Evolutionary conservation across 2,113 vertebrate genomes (phyloP).

Genomic region (Tyrannus savana): DNA sequence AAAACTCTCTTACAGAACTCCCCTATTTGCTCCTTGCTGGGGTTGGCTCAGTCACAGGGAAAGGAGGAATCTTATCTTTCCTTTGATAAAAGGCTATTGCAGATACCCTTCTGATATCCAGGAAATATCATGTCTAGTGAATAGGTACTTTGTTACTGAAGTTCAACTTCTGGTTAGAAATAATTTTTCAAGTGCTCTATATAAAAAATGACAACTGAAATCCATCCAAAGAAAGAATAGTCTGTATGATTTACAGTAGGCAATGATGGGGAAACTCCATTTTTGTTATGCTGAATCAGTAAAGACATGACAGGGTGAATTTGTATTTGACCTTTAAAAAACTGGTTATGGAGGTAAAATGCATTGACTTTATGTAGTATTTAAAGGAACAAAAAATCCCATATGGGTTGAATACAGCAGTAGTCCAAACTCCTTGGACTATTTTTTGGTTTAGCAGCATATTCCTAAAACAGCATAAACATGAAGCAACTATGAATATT

Average conservation of each 20-base stretch:
- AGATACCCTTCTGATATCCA: slow-evolving; percentile 47
- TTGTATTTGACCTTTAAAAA: slow-evolving; percentile 27
- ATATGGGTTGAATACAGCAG: background rate
- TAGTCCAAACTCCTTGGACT: background rate
- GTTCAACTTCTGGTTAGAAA: slow-evolving; percentile 58
- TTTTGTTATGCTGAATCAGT: slow-evolving; percentile 4
- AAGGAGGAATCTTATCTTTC: slow-evolving; percentile 29
- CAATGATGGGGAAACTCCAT: background rate
- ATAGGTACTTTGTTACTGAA: slow-evolving; percentile 56
- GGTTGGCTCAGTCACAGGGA: slow-evolving; percentile 8
- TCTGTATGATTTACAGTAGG: slow-evolving; percentile 7
- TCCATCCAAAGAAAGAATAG: slow-evolving; percentile 11
- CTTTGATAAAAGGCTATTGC: slow-evolving; percentile 37
- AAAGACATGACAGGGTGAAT: slow-evolving; percentile 3
- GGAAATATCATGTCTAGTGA: slow-evolving; percentile 51
- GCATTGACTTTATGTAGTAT: background rate
- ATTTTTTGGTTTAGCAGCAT: background rate
- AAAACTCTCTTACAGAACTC: slow-evolving; percentile 12
- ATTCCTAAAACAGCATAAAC: background rate
- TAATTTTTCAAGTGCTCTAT: slow-evolving; percentile 39
- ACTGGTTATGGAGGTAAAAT: background rate
- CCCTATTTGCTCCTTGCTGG: background rate
- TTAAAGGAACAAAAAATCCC: background rate
- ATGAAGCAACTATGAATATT: background rate
- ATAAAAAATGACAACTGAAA: slow-evolving; percentile 50